These are phyloP conservation scores for Tetragnatha montana DNA, from an alignment of 2,888 invertebrate species.

Conservation along the genomic window DNA sequence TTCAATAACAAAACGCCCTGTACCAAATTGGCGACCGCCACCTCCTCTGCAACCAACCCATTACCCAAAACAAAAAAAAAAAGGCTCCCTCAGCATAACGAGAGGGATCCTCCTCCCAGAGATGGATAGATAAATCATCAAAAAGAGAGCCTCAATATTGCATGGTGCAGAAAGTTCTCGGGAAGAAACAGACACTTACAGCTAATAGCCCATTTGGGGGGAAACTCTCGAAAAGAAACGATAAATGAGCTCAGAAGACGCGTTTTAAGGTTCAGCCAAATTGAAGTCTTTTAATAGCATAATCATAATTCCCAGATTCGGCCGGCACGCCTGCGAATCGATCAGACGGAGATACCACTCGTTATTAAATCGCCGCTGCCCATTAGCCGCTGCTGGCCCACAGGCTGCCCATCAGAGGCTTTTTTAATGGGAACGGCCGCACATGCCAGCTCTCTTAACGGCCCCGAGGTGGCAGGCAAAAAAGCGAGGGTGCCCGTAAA, in stretches of 20 bases:
- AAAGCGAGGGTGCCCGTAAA: not conserved
- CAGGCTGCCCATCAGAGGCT: not conserved
- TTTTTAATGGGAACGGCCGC: constrained; percentile 27
- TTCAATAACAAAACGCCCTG: not conserved
- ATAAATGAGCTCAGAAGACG: constrained; percentile 24
- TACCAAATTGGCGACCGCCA: not conserved
- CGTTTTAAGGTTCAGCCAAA: constrained; percentile 12
- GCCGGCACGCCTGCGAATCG: constrained; percentile 45
- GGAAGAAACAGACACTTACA: constrained; percentile 31
- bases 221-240: constrained; percentile 18
- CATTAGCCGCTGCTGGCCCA: constrained; percentile 1
- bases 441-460: not conserved
- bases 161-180: constrained; percentile 3
- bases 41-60: not conserved
- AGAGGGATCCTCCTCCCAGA: not conserved
- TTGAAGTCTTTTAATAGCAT: constrained; percentile 30
- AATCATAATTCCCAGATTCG: constrained; percentile 41
- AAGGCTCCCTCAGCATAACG: not conserved
- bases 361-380: constrained; percentile 31
- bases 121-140: constrained; percentile 6
- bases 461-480: not conserved
- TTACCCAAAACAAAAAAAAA: not conserved
- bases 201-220: constrained; percentile 43
- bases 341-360: constrained; percentile 16
- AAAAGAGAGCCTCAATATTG: constrained; percentile 25